Evolutionary conservation across 2,888 invertebrate genomes (phyloP).

Genomic region (Pyrgus malvae): DNA sequence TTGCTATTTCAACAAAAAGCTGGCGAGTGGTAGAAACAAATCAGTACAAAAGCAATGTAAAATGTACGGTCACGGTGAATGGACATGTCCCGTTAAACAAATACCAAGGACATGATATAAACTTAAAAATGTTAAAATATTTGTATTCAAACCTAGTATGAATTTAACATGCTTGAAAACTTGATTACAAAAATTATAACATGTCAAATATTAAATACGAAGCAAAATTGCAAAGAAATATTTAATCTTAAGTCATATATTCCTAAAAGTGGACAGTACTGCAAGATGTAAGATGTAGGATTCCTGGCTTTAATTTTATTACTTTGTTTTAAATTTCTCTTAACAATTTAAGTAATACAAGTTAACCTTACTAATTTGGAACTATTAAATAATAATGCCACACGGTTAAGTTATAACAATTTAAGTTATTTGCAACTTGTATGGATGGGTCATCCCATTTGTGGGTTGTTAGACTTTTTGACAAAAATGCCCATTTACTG

Average conservation of each 20-base stretch:
- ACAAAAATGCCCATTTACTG: not conserved
- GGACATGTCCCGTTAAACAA: conserved; percentile 9
- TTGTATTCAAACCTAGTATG: not conserved
- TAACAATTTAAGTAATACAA: conserved; percentile 1
- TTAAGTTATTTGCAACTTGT: not conserved
- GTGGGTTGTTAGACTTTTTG: not conserved
- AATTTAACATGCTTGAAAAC: not conserved
- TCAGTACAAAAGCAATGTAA: conserved; percentile 1
- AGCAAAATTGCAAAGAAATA: not conserved
- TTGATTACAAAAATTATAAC: not conserved
- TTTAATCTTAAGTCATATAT: not conserved
- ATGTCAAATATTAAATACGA: not conserved
- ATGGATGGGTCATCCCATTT: not conserved
- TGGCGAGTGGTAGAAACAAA: conserved; percentile 8
- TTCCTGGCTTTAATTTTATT: conserved; percentile 3
- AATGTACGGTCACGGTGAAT: conserved; percentile 3
- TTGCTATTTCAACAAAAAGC: conserved; percentile 5
- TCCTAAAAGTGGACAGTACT: not conserved
- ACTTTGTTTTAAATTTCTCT: conserved; percentile 4
- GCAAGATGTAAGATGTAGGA: not conserved
- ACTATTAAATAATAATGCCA: not conserved
- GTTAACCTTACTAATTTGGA: not conserved
- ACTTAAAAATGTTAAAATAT: not conserved
- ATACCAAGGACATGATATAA: conserved; percentile 1
- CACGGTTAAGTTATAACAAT: not conserved